phyloP scores from a whole-genome alignment of 2,888 invertebrate species.

The Eretmocerus hayati region DNA sequence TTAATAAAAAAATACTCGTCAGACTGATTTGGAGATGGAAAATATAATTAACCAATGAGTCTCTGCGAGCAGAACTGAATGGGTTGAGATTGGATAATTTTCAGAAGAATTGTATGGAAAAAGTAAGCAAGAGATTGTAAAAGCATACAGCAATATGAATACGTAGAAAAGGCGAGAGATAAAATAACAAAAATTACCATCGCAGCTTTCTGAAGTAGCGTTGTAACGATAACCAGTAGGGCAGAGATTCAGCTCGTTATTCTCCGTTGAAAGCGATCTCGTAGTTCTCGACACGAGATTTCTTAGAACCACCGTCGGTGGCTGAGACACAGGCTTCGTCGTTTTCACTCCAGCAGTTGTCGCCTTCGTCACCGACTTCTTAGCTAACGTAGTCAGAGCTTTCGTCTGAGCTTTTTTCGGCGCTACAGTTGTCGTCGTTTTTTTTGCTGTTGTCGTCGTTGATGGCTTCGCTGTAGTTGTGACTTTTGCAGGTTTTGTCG shows the following conservation, averaged over 20 bases:
- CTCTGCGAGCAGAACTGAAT: too few relatives aligned
- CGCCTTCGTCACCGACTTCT: not conserved
- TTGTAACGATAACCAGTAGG: conserved; percentile 41
- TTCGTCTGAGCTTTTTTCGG: not conserved
- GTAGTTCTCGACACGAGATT: conserved; percentile 20
- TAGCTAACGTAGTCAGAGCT: not conserved
- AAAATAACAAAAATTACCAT: conserved; percentile 45
- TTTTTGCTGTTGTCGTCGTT: not conserved
- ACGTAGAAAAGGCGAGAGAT: too few relatives aligned
- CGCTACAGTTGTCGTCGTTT: not conserved
- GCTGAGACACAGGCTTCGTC: not conserved
- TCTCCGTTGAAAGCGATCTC: conserved; percentile 20
- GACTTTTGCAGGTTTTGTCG: not conserved
- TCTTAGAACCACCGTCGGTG: not conserved
- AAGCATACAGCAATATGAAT: too few relatives aligned
- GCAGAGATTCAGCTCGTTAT: conserved; percentile 32
- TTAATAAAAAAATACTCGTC: too few relatives aligned
- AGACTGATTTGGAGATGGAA: too few relatives aligned
- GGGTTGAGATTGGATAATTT: too few relatives aligned
- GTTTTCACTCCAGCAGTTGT: not conserved
- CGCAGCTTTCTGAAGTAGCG: conserved; percentile 35
- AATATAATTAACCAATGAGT: too few relatives aligned
- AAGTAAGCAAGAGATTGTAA: too few relatives aligned
- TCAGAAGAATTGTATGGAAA: too few relatives aligned
- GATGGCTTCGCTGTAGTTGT: not conserved